Percentiles rank a stretch among this genome's conserved stretches.
phyloP scores from a whole-genome alignment of 2,888 invertebrate species.

The Drosophila atripex region DNA sequence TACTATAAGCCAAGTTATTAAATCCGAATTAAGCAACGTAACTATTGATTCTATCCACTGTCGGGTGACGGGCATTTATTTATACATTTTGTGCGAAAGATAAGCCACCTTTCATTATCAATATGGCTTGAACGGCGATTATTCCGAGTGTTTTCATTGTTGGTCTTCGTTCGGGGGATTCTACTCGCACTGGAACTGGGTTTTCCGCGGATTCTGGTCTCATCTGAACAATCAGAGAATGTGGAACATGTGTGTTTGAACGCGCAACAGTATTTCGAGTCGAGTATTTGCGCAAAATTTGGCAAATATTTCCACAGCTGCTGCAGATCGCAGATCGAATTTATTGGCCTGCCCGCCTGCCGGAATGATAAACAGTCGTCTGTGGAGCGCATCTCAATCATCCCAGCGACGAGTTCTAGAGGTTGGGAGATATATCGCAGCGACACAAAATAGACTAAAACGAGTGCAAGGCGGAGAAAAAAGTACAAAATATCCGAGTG shows the following conservation, averaged over 20 bases:
- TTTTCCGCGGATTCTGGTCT: neutral
- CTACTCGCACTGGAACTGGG: neutral
- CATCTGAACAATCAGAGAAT: neutral
- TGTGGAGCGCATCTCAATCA: conserved; percentile 1
- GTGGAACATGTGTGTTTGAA: conserved; percentile 15
- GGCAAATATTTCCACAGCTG: conserved; percentile 29
- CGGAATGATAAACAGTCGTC: too few species aligned
- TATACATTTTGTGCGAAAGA: conserved; percentile 27
- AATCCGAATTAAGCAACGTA: conserved; percentile 6
- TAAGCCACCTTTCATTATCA: conserved; percentile 46
- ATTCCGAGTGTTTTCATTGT: neutral
- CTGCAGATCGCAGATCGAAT: neutral
- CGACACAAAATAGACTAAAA: too few species aligned
- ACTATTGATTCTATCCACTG: conserved; percentile 19
- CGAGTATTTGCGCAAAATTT: conserved; percentile 16
- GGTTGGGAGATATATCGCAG: too few species aligned
- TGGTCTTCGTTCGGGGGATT: neutral
- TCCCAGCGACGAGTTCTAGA: too few species aligned
- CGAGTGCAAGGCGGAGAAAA: neutral
- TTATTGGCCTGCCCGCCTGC: too few species aligned
- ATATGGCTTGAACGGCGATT: conserved; percentile 15
- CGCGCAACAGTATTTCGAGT: neutral
- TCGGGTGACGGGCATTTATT: conserved; percentile 18
- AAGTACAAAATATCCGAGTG: neutral
- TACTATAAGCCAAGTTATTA: conserved; percentile 22